Evolutionary conservation across 1,140 invertebrate genomes (phyloP).

Genomic region (Ephestia elutella): DNA sequence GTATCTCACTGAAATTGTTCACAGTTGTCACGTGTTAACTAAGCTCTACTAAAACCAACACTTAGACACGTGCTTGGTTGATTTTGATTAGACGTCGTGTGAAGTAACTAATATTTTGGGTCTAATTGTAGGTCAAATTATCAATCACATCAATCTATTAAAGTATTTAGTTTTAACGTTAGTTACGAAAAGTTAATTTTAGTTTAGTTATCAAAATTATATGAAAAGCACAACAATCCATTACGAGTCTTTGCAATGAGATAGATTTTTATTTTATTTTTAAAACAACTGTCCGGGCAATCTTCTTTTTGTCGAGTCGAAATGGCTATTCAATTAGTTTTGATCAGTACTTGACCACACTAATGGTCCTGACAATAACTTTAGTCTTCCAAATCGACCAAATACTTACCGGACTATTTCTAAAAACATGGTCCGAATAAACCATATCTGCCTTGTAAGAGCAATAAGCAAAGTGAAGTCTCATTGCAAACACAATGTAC

Average conservation of each 20-base stretch:
- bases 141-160: too few species aligned
- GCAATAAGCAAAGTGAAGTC: background rate
- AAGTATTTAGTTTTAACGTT: background rate
- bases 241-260: background rate
- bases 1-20: background rate
- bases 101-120: background rate
- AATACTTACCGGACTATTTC: too few species aligned
- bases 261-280: background rate
- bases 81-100: background rate
- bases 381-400: too few species aligned
- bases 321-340: too few species aligned
- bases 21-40: background rate
- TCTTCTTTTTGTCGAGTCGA: too few species aligned
- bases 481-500: background rate
- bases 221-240: background rate
- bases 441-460: too few species aligned
- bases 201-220: background rate
- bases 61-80: background rate
- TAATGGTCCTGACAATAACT: too few species aligned
- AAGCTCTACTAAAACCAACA: background rate
- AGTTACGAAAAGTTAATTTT: background rate
- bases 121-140: background rate
- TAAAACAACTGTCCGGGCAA: too few species aligned
- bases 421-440: too few species aligned
- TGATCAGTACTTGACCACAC: too few species aligned